Percentiles rank a stretch among this genome's conserved stretches.
phyloP scores from a whole-genome alignment of 1,140 invertebrate genomes.

The Stenopsyche tienmushanensis region DNA sequence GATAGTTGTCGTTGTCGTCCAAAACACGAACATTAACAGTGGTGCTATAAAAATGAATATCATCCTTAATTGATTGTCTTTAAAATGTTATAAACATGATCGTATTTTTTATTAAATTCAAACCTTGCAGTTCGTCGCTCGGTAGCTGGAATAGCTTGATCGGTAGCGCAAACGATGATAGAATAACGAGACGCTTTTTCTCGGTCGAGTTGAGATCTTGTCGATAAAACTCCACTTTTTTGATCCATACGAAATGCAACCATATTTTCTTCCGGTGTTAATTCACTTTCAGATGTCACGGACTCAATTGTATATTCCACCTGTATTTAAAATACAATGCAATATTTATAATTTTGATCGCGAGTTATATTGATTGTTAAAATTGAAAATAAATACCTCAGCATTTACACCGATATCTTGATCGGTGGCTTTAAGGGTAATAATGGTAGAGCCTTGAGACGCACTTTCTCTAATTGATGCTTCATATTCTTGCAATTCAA shows the following conservation, averaged over 20 bases:
- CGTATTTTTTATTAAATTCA: not conserved
- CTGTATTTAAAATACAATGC: slow-evolving; percentile 45
- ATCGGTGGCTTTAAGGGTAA: slow-evolving; percentile 89
- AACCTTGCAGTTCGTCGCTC: slow-evolving; percentile 70
- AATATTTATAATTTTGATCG: too few species aligned
- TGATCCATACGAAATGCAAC: slow-evolving; percentile 79
- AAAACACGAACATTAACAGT: slow-evolving; percentile 80
- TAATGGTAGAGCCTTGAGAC: slow-evolving; percentile 83
- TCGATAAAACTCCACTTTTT: slow-evolving; percentile 81
- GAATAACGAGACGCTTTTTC: slow-evolving; percentile 87
- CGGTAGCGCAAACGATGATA: slow-evolving; percentile 80
- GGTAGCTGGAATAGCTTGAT: slow-evolving; percentile 73
- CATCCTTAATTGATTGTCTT: not conserved
- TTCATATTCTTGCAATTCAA: slow-evolving; percentile 87
- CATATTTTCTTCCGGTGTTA: slow-evolving; percentile 52
- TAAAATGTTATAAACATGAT: not conserved
- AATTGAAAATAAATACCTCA: slow-evolving; percentile 53
- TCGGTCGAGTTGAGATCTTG: slow-evolving; percentile 79
- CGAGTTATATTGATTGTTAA: slow-evolving; percentile 6
- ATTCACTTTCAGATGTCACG: slow-evolving; percentile 60
- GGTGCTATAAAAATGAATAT: slow-evolving; percentile 57
- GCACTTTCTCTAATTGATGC: slow-evolving; percentile 81
- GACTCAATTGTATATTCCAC: slow-evolving; percentile 78
- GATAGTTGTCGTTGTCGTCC: slow-evolving; percentile 97
- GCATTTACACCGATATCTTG: slow-evolving; percentile 88